Evolutionary conservation across 1,140 invertebrate species (phyloP).

Genomic region (Drosophila ananassae): DNA sequence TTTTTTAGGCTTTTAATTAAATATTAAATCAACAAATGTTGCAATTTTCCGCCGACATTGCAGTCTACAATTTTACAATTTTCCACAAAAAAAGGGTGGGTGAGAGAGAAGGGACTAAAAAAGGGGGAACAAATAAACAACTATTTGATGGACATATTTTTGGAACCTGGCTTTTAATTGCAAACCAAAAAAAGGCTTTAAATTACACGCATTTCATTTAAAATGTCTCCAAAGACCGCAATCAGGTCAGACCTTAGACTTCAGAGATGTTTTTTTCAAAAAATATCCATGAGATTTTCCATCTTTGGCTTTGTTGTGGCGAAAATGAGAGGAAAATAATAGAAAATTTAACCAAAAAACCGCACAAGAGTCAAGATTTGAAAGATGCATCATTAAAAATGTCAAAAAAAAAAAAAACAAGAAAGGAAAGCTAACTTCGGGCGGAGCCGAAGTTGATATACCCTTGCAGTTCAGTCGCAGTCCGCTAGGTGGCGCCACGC

Average conservation of each 20-base stretch:
- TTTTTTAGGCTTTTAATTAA: background rate
- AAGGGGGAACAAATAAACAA: constrained; percentile 5
- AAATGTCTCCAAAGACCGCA: constrained; percentile 19
- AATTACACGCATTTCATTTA: background rate
- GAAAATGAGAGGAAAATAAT: background rate
- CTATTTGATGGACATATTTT: background rate
- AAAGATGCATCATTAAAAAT: constrained; percentile 32
- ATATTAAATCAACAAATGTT: constrained; percentile 5
- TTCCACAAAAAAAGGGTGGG: constrained; percentile 5
- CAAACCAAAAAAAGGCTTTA: no score
- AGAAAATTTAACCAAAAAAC: constrained; percentile 14
- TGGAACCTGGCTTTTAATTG: no score
- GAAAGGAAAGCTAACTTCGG: no score
- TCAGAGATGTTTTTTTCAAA: background rate
- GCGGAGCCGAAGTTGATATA: no score
- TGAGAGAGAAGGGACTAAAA: constrained; percentile 8
- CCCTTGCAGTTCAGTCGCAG: no score
- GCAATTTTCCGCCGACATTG: constrained; percentile 26
- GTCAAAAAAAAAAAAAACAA: constrained; percentile 21
- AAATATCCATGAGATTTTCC: constrained; percentile 14
- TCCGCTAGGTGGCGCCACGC: no score
- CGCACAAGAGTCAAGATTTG: constrained; percentile 11
- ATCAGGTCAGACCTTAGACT: constrained; percentile 32
- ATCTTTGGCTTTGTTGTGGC: constrained; percentile 35
- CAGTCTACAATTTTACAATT: constrained; percentile 12